These are phyloP conservation scores for Menura novaehollandiae DNA, from an alignment of 2,113 vertebrate genomes.

Conservation along the genomic window DNA sequence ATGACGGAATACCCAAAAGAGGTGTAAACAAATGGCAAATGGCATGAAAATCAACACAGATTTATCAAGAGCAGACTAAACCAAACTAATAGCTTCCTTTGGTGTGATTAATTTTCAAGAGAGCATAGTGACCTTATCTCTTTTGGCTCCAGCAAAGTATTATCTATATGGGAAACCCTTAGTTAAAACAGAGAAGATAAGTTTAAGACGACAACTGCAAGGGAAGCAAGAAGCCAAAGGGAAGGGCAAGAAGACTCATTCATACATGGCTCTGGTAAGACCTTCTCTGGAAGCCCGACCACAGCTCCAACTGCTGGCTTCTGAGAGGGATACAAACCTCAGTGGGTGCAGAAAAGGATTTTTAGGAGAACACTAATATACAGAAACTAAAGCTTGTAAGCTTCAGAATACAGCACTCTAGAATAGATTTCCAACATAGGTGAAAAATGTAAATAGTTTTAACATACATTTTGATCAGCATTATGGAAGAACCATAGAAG, in stretches of 20 bases:
- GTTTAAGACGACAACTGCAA: not conserved
- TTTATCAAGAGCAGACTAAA: not conserved
- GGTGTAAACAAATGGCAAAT: not conserved
- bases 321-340: not conserved
- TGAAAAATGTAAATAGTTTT: not conserved
- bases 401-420: not conserved
- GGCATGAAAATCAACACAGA: not conserved
- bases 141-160: not conserved
- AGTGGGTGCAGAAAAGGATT: not conserved
- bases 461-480: not conserved
- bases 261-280: not conserved
- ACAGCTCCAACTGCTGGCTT: not conserved
- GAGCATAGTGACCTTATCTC: not conserved
- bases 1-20: not conserved
- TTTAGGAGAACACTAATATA: not conserved
- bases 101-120: not conserved
- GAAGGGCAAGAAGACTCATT: not conserved
- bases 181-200: not conserved
- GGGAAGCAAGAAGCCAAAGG: not conserved
- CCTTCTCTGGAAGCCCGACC: not conserved
- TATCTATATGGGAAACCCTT: not conserved
- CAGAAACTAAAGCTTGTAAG: not conserved
- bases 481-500: not conserved
- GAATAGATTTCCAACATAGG: not conserved
- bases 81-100: not conserved